Percentiles rank a stretch among this genome's conserved stretches.
Evolutionary conservation across 2,113 vertebrate species (phyloP).

Genomic region (Vidua chalybeata): DNA sequence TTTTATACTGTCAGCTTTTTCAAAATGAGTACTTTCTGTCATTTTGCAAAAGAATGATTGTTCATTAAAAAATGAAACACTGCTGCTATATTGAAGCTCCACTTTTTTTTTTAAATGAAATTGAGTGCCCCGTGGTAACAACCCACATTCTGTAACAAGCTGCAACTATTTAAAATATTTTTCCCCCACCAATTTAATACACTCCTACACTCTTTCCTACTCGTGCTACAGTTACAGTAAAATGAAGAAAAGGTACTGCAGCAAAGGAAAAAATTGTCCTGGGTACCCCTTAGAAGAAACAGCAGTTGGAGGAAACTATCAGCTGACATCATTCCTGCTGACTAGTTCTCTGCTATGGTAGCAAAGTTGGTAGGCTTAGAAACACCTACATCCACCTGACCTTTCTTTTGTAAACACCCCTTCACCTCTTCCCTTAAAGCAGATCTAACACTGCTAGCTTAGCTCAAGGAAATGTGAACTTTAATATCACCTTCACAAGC

Average conservation of each 20-base stretch:
- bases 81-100: background rate
- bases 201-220: slow-evolving; percentile 16
- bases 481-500: background rate
- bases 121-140: slow-evolving; percentile 30
- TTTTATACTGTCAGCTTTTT: background rate
- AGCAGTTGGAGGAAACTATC: background rate
- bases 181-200: slow-evolving; percentile 34
- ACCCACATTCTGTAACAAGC: background rate
- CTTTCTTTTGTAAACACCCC: background rate
- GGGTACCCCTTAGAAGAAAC: background rate
- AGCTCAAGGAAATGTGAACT: background rate
- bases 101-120: slow-evolving; percentile 8
- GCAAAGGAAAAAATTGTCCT: background rate
- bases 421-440: background rate
- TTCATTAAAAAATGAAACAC: background rate
- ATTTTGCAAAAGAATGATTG: background rate
- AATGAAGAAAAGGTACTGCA: background rate
- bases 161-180: slow-evolving; percentile 51
- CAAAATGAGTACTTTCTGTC: background rate
- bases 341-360: background rate
- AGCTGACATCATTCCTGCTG: background rate
- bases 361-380: background rate
- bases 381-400: background rate
- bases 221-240: background rate
- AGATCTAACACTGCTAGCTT: background rate